Evolutionary conservation across 2,113 vertebrate species (phyloP).

Genomic region (Actenoides hombroni): DNA sequence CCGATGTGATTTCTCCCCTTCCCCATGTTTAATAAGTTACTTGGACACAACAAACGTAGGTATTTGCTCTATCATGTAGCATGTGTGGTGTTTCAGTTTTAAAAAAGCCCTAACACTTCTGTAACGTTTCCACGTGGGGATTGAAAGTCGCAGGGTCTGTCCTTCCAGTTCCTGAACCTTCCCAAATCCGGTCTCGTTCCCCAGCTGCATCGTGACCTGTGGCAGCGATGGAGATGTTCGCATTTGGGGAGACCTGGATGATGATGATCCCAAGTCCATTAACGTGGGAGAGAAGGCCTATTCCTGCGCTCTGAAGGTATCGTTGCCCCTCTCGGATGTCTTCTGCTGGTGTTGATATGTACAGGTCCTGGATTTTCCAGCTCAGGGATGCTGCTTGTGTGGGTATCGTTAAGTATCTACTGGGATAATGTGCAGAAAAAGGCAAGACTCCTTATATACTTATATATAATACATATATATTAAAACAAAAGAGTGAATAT

Average conservation of each 20-base stretch:
- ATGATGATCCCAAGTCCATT: constrained; percentile 94
- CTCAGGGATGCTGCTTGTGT: neutral
- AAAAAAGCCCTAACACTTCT: neutral
- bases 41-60: neutral
- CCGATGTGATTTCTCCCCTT: neutral
- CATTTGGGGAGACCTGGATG: constrained; percentile 93
- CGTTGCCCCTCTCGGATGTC: rapidly evolving
- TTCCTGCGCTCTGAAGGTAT: constrained; percentile 89
- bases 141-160: neutral
- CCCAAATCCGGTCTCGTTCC: neutral
- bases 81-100: neutral
- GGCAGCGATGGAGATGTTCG: constrained; percentile 95
- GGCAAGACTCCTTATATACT: neutral
- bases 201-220: constrained; percentile 90
- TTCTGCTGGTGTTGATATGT: neutral
- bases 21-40: neutral
- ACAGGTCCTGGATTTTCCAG: neutral
- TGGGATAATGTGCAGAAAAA: neutral
- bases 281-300: constrained; percentile 92
- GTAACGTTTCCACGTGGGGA: neutral
- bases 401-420: neutral
- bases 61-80: neutral
- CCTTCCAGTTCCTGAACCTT: neutral
- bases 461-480: too few relatives aligned
- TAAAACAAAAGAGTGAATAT: too few relatives aligned